These are phyloP conservation scores for Trachelus troglodyta DNA, from an alignment of 2,888 invertebrate genomes.

Conservation along the genomic window DNA sequence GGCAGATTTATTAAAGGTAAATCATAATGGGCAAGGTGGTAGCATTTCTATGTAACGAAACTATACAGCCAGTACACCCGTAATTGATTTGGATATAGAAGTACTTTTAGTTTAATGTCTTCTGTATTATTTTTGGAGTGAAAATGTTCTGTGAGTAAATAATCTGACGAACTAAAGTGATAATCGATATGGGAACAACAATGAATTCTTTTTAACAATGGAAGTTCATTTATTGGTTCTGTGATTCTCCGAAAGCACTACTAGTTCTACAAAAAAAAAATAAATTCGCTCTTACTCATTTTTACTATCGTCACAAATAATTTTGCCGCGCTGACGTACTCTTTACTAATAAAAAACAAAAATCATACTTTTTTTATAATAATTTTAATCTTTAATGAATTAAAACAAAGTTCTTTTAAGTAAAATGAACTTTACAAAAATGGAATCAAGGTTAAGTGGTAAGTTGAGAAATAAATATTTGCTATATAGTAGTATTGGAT, in stretches of 20 bases:
- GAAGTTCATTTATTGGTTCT: not conserved
- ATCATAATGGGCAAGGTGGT: not conserved
- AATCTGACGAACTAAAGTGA: not conserved
- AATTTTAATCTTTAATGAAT: not conserved
- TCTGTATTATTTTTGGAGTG: not conserved
- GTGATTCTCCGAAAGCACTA: not conserved
- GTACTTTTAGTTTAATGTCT: not conserved
- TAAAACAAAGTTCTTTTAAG: not conserved
- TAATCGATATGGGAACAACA: not conserved
- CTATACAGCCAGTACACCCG: not conserved
- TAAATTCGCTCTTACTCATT: not conserved
- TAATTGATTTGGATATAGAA: not conserved
- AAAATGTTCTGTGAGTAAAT: not conserved
- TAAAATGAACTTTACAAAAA: not conserved
- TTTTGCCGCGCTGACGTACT: not conserved
- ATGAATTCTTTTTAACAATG: not conserved
- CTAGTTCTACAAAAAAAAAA: not conserved
- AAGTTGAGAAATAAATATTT: not conserved
- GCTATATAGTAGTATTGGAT: not conserved
- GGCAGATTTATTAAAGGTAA: not conserved
- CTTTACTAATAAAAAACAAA: not conserved
- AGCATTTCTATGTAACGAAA: not conserved
- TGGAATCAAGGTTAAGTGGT: constrained; percentile 6
- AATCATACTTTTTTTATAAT: not conserved
- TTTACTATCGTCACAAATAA: not conserved